These are phyloP conservation scores for Ceyx cyanopectus DNA, from an alignment of 2,113 vertebrate genomes.

Conservation along the genomic window DNA sequence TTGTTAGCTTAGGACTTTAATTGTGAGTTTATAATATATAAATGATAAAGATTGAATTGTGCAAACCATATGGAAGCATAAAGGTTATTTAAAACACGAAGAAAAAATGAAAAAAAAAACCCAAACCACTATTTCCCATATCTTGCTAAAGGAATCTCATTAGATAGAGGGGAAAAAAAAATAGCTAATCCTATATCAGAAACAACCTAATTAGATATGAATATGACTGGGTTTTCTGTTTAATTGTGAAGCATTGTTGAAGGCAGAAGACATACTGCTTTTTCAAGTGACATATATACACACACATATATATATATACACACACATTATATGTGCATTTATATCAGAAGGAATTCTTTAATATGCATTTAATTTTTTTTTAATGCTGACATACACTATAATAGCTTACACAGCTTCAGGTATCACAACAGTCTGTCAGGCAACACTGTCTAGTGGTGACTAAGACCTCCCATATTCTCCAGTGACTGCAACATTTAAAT, in stretches of 20 bases:
- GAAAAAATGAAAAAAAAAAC: neutral
- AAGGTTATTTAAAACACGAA: conserved; percentile 1
- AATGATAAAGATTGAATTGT: neutral
- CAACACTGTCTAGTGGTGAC: neutral
- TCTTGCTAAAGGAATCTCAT: neutral
- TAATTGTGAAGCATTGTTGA: neutral
- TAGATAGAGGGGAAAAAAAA: neutral
- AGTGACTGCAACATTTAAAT: neutral
- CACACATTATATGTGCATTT: neutral
- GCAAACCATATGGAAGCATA: conserved; percentile 1
- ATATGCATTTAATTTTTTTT: neutral
- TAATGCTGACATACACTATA: neutral
- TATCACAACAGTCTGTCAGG: neutral
- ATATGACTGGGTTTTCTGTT: neutral
- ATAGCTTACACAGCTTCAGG: neutral
- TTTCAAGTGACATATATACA: neutral
- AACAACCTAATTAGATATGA: neutral
- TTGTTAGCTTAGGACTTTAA: neutral
- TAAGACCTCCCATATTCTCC: neutral
- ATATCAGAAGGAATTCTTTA: neutral
- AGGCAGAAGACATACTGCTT: neutral
- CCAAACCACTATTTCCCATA: neutral
- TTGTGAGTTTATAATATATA: conserved; percentile 22
- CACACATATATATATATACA: too few species aligned
- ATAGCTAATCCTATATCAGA: neutral